Base-by-base conservation (phyloP, 2,113 vertebrate genomes). In the Neopipo cinnamomea region DNA sequence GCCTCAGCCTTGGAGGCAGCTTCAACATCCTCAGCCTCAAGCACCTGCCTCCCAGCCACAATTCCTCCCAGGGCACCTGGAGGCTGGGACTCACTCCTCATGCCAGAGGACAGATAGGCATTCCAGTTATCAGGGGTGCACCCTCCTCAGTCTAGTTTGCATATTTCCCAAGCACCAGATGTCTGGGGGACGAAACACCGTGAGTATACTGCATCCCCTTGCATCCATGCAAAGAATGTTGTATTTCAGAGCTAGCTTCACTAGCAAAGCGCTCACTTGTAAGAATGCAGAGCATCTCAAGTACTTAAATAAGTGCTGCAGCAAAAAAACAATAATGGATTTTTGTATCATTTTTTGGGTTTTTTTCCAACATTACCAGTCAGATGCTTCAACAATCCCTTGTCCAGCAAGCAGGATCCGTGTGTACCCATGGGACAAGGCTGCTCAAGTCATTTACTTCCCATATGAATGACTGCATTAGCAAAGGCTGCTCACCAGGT, bases 401-500 rank as follows among this genome's bases (percentile, higher is more conserved):
- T 0, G 0, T 25, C 15, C 62, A 85, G 22, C 39, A 83, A 44
- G 42, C 0, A 0, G 9, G 11, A 12, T 53, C 52, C 50, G 70
- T 1, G 1, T 42, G 12, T 27, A 61, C 1, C 3, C 42, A 33
- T 0, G 2, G 63, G 39, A 37, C 5, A 10, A 66, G 55, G 35
- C 37, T 76, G 14, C 30, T 21, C n/a, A n/a, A 56, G 42, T 12
- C 3, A 53, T 71, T 65, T 23, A 47, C 23, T n/a, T 63, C 33
- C 27, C 0, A 0, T 24, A 27, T 1, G 1, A 80, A 65, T 1
- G 4, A 30, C 33, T 58, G 62, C 2, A 1, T 63, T n/a, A 61
- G 55, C 3, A 9, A n/a, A 53, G 59, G 28, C 39, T 59, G 33
- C 74, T 73, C 58, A 62, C 22, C 85, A 70, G 42, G 25, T 42